Base-by-base conservation (phyloP, 2,888 invertebrate genomes). In the Conus canariensis region DNA sequence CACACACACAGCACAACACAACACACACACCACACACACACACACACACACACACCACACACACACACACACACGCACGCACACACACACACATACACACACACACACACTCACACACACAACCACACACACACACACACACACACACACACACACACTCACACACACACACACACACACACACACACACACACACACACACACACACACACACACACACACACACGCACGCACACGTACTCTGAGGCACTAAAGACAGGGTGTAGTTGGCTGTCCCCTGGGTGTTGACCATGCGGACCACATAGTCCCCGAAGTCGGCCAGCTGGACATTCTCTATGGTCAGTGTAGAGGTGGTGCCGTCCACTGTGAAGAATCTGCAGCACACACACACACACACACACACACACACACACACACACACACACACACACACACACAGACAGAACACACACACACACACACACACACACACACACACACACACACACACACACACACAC, bases 281-380 rank as follows among this genome's bases (percentile, higher is more conserved):
- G 1, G 16, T 25, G 87, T 91, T 91, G 90, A 77, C 88, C 56
- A 91, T 90, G 45, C 88, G 90, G 86, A 91, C 88, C 25, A 90
- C 88, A 25, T 91, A 91, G 67, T 90, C 85, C 12, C 91, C 91
- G 59, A 90, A 91, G 80, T 91, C 91, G 0, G 85, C 70, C 64
- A 88, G 64, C 82, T 91, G 91, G 0, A 91, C 86, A 30, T 91
- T 91, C 60, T 88, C 67, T 59, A 91, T 90, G 58, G 88, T 88
- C 90, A 91, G 82, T 0, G 90, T 90, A 82, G 88, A 82, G 12
- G 58, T 19, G 86, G 60, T 19, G 12, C 85, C 86, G 80, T 90
- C 90, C 85, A 88, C 90, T n/a, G 85, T 88, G 88, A 91, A 91
- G 58, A 91, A 91, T 88, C 89, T 88, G 85, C 14, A 56, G 58